These are phyloP conservation scores for Cavia porcellus DNA, from an alignment of 2,113 vertebrate genomes.

Conservation along the genomic window DNA sequence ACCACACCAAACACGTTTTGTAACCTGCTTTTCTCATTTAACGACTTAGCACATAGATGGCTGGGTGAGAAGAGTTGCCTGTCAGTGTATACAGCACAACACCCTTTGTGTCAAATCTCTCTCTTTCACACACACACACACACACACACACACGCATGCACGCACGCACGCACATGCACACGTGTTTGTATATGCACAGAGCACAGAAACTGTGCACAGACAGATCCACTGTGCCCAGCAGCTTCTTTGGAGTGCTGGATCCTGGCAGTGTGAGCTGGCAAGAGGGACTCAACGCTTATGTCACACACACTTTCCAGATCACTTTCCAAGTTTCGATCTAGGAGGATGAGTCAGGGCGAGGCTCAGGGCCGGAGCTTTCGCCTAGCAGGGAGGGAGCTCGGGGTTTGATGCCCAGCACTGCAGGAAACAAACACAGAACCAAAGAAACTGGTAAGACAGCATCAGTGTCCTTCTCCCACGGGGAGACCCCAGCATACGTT, in stretches of 20 bases:
- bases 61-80: conserved; percentile 47
- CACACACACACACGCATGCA: neutral
- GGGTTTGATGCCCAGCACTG: neutral
- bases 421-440: no score
- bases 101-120: neutral
- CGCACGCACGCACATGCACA: neutral
- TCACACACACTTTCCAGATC: neutral
- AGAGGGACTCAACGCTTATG: rapidly evolving
- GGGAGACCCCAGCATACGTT: neutral
- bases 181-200: neutral
- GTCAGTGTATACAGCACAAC: neutral
- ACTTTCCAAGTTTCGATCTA: neutral
- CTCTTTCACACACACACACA: neutral
- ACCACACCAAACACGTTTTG: neutral
- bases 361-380: neutral
- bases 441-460: neutral
- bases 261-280: rapidly evolving
- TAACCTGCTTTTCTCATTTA: conserved; percentile 57
- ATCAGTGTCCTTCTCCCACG: neutral
- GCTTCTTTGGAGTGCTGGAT: neutral
- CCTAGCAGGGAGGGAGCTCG: neutral
- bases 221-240: neutral
- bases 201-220: neutral
- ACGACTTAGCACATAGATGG: neutral
- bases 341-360: neutral